Base-by-base conservation (phyloP, 2,113 vertebrate genomes). In the Ursus arctos region DNA sequence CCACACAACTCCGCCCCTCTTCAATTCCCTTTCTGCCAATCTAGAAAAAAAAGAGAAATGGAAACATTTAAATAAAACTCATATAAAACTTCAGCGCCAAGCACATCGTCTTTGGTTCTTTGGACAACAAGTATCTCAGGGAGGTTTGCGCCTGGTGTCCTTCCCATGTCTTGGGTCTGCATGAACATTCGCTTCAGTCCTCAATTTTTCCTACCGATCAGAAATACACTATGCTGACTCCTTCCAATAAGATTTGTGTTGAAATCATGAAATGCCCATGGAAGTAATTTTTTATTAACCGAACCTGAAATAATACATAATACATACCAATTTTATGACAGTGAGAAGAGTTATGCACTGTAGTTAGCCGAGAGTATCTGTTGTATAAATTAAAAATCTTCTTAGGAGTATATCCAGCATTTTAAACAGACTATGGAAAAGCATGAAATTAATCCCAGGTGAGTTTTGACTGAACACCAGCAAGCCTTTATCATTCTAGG, bases 211-310 rank as follows among this genome's bases (percentile, higher is more conserved):
- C 96, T 65, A 18, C 84, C 71, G 84, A 93, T 85, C 74, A 95
- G 57, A 74, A 55, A 16, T 76, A 26, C 47, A 89, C 95, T 9
- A 89, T 5, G 85, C 6, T 11, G 26, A 86, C 88, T 65, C 51
- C 22, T 97, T 97, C 61, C 86, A 89, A 53, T 87, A 86, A 53
- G 84, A 93, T 31, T 33, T 96, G 88, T 89, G 88, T 87, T 94
- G 88, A 98, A 96, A 94, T 94, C 81, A 94, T 86, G 97, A 91
- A 96, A 95, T 97, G 79, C 74, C 91, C 90, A 90, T 6, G 7
- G 28, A 53, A 15, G 7, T 88, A 86, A 98, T 76, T 95, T 93
- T 91, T 94, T 94, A 98, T 89, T 97, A 98, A 96, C 80, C 43
- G 4, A 96, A 93, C 61, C 69, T 85, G 59, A 96, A 98, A 95